These are phyloP conservation scores for Coracias cyanogaster DNA, from an alignment of 2,797 vertebrate genomes.

Conservation along the genomic window DNA sequence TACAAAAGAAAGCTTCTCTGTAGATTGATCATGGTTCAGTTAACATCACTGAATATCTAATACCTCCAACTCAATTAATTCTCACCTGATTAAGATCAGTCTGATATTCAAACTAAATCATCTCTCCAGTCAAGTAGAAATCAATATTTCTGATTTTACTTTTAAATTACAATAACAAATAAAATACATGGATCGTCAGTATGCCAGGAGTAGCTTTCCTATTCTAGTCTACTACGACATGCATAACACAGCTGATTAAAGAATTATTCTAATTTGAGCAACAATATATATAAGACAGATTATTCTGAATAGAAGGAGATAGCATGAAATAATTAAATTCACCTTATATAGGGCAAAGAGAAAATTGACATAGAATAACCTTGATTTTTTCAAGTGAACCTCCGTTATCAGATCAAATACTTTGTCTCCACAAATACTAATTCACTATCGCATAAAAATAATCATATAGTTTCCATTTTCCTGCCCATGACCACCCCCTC, in stretches of 20 bases:
- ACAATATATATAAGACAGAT: slow-evolving; percentile 81
- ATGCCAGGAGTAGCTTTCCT: slow-evolving; percentile 75
- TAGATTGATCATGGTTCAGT: slow-evolving; percentile 87
- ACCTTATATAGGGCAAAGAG: slow-evolving; percentile 79
- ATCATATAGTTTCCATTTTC: background rate
- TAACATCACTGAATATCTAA: slow-evolving; percentile 91
- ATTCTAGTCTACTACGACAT: slow-evolving; percentile 76
- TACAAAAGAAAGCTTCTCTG: slow-evolving; percentile 83
- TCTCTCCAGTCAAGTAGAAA: slow-evolving; percentile 92
- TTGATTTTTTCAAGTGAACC: slow-evolving; percentile 70
- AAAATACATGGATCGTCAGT: slow-evolving; percentile 80
- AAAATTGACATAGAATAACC: slow-evolving; percentile 81
- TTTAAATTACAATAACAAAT: slow-evolving; percentile 92
- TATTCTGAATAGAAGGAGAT: slow-evolving; percentile 80
- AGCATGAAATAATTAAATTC: slow-evolving; percentile 83
- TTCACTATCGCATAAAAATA: background rate
- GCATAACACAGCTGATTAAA: slow-evolving; percentile 85
- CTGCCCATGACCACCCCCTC: background rate
- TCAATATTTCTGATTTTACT: slow-evolving; percentile 93
- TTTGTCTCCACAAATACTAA: slow-evolving; percentile 13
- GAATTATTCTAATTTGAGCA: slow-evolving; percentile 85
- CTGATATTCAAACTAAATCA: slow-evolving; percentile 94
- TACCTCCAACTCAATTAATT: slow-evolving; percentile 93
- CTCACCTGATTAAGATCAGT: slow-evolving; percentile 88
- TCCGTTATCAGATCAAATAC: slow-evolving; percentile 77